Percentiles rank a stretch among this genome's conserved stretches.
These are phyloP conservation scores for Herminia tarsipennalis DNA, from an alignment of 2,888 invertebrate genomes.

Conservation along the genomic window DNA sequence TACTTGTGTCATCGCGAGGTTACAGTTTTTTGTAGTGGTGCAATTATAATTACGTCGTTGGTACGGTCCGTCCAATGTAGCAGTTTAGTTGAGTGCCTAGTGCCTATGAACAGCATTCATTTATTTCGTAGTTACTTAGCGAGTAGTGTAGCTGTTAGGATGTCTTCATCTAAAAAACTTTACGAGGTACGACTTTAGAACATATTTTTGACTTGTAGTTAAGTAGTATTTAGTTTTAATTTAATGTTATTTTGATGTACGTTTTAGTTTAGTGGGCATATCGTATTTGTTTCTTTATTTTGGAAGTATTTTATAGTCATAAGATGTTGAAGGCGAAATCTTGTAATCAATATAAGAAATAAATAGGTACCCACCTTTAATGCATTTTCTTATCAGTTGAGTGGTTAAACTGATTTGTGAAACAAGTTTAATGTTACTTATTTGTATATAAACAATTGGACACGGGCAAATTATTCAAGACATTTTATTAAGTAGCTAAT, in stretches of 20 bases:
- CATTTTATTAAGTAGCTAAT: too few species aligned
- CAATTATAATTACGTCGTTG: constrained; percentile 40
- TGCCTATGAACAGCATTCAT: constrained; percentile 60
- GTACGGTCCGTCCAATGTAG: constrained; percentile 10
- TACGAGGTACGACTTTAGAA: constrained; percentile 64
- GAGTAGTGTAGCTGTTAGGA: constrained; percentile 56
- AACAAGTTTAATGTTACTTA: too few species aligned
- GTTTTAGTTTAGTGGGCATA: neutral
- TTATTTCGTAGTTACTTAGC: constrained; percentile 56
- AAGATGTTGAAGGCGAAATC: too few species aligned
- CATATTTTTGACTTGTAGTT: neutral
- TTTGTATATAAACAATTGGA: constrained; percentile 24
- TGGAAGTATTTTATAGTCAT: too few species aligned
- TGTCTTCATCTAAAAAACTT: constrained; percentile 62
- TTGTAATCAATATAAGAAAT: too few species aligned
- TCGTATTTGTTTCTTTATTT: neutral
- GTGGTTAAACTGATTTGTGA: too few species aligned
- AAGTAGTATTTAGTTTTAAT: constrained; percentile 2
- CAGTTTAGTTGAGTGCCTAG: constrained; percentile 35
- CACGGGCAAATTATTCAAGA: too few species aligned
- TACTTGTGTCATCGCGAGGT: constrained; percentile 38
- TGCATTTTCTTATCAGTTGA: neutral
- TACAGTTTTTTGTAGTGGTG: constrained; percentile 44
- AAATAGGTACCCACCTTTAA: too few species aligned
- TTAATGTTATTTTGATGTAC: neutral